phyloP scores from a whole-genome alignment of 2,888 invertebrate genomes.

The Drosophila cracens region DNA sequence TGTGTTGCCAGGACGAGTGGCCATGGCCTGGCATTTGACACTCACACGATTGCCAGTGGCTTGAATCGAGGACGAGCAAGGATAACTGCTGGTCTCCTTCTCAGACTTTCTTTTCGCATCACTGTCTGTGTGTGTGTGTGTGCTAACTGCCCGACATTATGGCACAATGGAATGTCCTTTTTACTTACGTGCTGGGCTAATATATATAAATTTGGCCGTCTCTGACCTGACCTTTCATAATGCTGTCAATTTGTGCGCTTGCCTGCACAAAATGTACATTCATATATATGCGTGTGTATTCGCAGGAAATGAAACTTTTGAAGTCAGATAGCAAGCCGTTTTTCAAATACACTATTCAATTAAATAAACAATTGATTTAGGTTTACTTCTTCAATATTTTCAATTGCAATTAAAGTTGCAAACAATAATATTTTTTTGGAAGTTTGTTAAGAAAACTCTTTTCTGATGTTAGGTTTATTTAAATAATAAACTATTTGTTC shows the following conservation, averaged over 20 bases:
- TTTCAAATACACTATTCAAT: slow-evolving; percentile 40
- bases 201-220: slow-evolving; percentile 72
- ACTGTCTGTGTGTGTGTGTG: slow-evolving; percentile 43
- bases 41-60: slow-evolving; percentile 65
- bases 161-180: slow-evolving; percentile 77
- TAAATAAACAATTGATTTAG: neutral
- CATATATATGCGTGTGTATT: slow-evolving; percentile 11
- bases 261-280: slow-evolving; percentile 65
- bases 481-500: neutral
- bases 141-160: slow-evolving; percentile 79
- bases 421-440: neutral
- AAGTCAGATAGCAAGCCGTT: neutral
- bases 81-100: slow-evolving; percentile 55
- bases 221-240: slow-evolving; percentile 77
- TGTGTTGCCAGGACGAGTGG: slow-evolving; percentile 67
- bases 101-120: slow-evolving; percentile 39
- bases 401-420: neutral
- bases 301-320: slow-evolving; percentile 8
- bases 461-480: neutral
- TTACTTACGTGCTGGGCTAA: slow-evolving; percentile 76
- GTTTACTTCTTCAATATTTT: neutral
- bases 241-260: slow-evolving; percentile 80
- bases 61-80: slow-evolving; percentile 66
- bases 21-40: slow-evolving; percentile 64
- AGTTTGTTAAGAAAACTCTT: neutral